Evolutionary conservation across 2,888 invertebrate genomes (phyloP).

Genomic region (Caenorhabditis parvicauda): DNA sequence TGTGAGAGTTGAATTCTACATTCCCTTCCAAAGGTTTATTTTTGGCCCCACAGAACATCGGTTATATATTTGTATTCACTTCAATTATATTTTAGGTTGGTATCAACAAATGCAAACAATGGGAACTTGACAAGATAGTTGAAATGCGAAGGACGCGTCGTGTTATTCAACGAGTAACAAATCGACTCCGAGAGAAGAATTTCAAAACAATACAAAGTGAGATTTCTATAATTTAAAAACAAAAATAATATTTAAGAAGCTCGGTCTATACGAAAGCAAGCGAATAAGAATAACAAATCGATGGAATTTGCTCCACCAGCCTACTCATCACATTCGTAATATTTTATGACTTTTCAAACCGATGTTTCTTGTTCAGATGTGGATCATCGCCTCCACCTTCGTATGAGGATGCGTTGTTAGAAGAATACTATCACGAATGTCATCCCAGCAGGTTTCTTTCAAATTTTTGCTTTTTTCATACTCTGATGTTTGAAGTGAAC

Average conservation of each 20-base stretch:
- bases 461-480: background rate
- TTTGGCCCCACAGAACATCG: no score
- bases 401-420: constrained; percentile 60
- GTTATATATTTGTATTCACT: background rate
- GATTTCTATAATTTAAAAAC: constrained; percentile 6
- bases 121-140: constrained; percentile 61
- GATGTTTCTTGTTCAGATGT: constrained; percentile 34
- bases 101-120: constrained; percentile 62
- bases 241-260: constrained; percentile 42
- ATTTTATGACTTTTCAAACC: constrained; percentile 16
- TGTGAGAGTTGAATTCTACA: no score
- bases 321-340: constrained; percentile 32
- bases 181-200: constrained; percentile 59
- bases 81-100: constrained; percentile 33
- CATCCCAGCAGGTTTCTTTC: constrained; percentile 36
- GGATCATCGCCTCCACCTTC: constrained; percentile 62
- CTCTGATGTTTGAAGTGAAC: background rate
- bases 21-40: no score
- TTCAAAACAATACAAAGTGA: constrained; percentile 60
- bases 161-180: constrained; percentile 59
- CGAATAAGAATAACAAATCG: constrained; percentile 16
- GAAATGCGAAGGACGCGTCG: constrained; percentile 61
- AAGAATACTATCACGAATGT: constrained; percentile 58
- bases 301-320: constrained; percentile 41
- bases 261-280: constrained; percentile 51